Conservation (phyloP, 2,113 vertebrate species). For the Dryoscopus gambensis region DNA sequence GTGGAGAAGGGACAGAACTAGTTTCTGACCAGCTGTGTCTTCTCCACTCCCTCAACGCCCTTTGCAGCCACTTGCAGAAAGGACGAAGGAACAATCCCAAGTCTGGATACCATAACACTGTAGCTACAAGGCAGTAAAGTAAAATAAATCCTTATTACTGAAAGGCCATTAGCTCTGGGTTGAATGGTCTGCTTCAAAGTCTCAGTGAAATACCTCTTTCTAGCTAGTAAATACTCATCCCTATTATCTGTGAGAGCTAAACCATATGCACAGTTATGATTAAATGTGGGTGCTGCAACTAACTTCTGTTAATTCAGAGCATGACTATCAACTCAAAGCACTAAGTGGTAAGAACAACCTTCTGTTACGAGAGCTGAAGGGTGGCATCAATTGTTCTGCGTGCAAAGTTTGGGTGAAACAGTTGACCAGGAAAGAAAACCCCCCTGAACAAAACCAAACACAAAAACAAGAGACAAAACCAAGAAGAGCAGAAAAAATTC, state of each 20-base stretch:
- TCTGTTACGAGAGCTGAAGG: neutral
- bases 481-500: neutral
- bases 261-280: neutral
- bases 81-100: neutral
- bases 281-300: slow-evolving; percentile 12
- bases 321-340: neutral
- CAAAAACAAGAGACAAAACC: neutral
- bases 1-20: neutral
- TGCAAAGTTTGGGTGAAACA: neutral
- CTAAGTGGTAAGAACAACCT: neutral
- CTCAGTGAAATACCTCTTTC: neutral
- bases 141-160: neutral
- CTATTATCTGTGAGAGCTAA: neutral
- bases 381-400: neutral
- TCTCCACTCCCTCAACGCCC: neutral
- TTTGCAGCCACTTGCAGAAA: neutral
- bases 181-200: neutral
- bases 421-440: neutral
- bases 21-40: neutral
- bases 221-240: neutral
- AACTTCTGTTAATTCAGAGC: slow-evolving; percentile 25
- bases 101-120: neutral
- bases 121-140: neutral
- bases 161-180: neutral
- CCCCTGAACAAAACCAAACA: neutral